These are phyloP conservation scores for Brachionus koreanus DNA, from an alignment of 1,140 invertebrate genomes.

Conservation along the genomic window DNA sequence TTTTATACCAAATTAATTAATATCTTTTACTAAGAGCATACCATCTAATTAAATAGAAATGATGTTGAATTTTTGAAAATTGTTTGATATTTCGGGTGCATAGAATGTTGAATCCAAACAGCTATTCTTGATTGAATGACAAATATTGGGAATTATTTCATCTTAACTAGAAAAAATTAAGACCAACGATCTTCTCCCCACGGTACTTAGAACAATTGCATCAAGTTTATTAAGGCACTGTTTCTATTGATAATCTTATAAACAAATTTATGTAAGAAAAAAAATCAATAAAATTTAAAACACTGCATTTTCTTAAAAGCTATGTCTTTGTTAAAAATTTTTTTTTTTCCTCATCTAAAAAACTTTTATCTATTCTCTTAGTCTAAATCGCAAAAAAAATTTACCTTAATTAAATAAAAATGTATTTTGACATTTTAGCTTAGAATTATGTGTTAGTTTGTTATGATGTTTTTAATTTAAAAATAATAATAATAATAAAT, in stretches of 20 bases:
- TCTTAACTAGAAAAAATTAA: neutral
- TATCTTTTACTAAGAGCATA: neutral
- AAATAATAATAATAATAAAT: neutral
- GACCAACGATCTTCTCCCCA: neutral
- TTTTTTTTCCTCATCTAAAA: neutral
- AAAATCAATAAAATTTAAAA: neutral
- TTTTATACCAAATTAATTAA: constrained; percentile 1
- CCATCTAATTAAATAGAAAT: neutral
- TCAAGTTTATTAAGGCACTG: neutral
- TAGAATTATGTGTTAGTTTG: constrained; percentile 1
- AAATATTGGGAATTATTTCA: neutral
- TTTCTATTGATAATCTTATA: neutral
- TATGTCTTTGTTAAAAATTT: neutral
- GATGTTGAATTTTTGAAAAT: neutral
- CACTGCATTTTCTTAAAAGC: neutral
- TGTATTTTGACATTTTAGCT: neutral
- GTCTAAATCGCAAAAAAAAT: neutral
- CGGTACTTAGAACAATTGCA: neutral
- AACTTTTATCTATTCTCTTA: neutral
- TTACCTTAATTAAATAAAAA: too few relatives aligned
- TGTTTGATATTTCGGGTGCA: neutral
- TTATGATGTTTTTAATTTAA: neutral
- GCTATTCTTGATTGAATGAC: neutral
- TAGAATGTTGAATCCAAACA: neutral
- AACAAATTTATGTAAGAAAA: neutral